These are phyloP conservation scores for Sicus ferrugineus DNA, from an alignment of 2,888 invertebrate species.

Conservation along the genomic window DNA sequence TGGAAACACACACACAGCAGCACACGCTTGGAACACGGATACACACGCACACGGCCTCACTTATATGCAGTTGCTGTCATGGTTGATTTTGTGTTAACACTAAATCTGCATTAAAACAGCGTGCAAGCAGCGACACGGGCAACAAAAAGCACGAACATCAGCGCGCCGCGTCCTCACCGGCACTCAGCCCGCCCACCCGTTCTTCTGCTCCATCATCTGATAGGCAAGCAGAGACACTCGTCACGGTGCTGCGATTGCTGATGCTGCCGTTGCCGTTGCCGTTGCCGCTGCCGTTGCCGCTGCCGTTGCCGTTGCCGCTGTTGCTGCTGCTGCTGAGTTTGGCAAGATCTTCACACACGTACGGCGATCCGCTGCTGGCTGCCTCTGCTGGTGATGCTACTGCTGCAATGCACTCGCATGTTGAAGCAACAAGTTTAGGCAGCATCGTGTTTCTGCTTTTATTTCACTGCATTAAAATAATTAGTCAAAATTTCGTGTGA, in stretches of 20 bases:
- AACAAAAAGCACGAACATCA: background rate
- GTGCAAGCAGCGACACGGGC: background rate
- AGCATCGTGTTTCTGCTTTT: conserved; percentile 33
- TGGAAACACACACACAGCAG: background rate
- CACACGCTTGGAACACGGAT: background rate
- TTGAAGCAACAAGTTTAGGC: conserved; percentile 26
- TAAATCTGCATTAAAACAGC: conserved; percentile 55
- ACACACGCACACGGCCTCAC: background rate
- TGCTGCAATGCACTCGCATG: background rate
- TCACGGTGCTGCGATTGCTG: background rate
- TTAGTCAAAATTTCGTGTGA: conserved; percentile 38
- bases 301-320: too few relatives aligned
- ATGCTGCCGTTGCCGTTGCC: background rate
- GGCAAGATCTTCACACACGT: background rate
- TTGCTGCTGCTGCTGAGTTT: background rate
- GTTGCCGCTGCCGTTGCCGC: background rate
- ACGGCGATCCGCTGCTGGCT: background rate
- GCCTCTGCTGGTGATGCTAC: too few relatives aligned
- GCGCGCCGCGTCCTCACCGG: background rate
- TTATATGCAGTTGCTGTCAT: conserved; percentile 47
- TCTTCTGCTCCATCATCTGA: background rate
- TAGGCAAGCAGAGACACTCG: conserved; percentile 2
- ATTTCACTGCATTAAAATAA: conserved; percentile 39
- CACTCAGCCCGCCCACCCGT: background rate
- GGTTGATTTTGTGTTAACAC: conserved; percentile 59